Evolutionary conservation across 1,140 invertebrate genomes (phyloP), one percentile per base, ranked within the genome.

Genomic region (Octopus sinensis): DNA sequence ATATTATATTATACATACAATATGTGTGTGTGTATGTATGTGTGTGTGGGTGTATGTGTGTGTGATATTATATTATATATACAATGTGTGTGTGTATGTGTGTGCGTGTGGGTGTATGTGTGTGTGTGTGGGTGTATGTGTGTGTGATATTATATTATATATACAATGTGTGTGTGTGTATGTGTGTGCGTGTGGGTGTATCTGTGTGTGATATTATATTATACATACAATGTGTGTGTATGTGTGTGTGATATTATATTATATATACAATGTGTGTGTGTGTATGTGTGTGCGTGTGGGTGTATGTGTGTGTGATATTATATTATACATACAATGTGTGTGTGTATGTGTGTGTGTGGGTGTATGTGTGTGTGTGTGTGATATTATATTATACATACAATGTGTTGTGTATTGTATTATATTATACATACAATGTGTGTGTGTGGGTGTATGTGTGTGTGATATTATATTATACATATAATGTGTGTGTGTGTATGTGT

Each of bases 271-370:
- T 23, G 23, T 23, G 23, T 23, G 23, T 23, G 23, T 80, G n/a
- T 56, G n/a, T 17, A 0, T 68, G 23, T 80, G 51, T 73, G 51
- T 68, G n/a, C 43, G 53, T 71, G 30, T 3, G 73, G 68, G 23
- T 76, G 4, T 76, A 12, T 76, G 54, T 77, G 51, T 53, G 5
- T 77, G 52, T 76, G 71, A 0, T 73, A 7, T 68, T 30, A 53
- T 52, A 17, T 52, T 53, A 6, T 68, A 13, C 30, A n/a, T 71
- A 54, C 23, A 56, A 23, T 82, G 56, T 78, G 6, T 82, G 52
- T 82, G 76, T 79, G 54, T 73, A 23, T 79, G 76, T 82, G 76
- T 30, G 54, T 23, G 23, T 23, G 23, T 23, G n/a, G n/a, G 23
- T 23, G 23, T 23, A 23, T 23, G 23, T 23, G 23, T 23, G 23